A percentile compares a stretch with the other conserved stretches of the same genome.
These are phyloP conservation scores for Danaus chrysippus DNA, from an alignment of 2,888 invertebrate species.

Conservation along the genomic window DNA sequence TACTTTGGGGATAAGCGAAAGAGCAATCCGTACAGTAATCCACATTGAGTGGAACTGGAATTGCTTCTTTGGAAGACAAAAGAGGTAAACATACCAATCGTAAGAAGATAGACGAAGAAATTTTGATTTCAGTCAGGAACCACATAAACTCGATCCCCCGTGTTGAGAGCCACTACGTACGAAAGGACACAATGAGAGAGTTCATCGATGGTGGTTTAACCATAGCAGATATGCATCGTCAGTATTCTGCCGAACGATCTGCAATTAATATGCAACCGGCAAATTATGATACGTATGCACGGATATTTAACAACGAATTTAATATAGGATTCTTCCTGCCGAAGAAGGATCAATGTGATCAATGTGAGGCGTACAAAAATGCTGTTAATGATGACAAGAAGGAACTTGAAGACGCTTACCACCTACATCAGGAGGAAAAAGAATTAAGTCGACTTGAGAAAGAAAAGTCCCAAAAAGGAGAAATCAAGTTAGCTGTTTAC, in stretches of 20 bases:
- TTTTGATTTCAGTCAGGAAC: slow-evolving; percentile 6
- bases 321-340: slow-evolving; percentile 16
- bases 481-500: slow-evolving; percentile 9
- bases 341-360: slow-evolving; percentile 21
- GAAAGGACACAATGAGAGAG: slow-evolving; percentile 10
- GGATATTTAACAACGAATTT: slow-evolving; percentile 16
- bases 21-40: too few relatives aligned
- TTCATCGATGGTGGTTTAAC: slow-evolving; percentile 10
- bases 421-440: slow-evolving; percentile 5
- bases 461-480: not conserved
- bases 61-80: too few relatives aligned
- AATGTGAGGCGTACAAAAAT: slow-evolving; percentile 17
- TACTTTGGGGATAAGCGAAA: too few relatives aligned
- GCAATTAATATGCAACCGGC: slow-evolving; percentile 9
- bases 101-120: slow-evolving; percentile 6
- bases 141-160: slow-evolving; percentile 11
- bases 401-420: not conserved
- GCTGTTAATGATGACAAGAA: slow-evolving; percentile 11
- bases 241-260: slow-evolving; percentile 5
- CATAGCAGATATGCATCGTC: slow-evolving; percentile 2
- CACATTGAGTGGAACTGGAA: too few relatives aligned
- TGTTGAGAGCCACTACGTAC: slow-evolving; percentile 5
- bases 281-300: slow-evolving; percentile 11
- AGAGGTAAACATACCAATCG: too few relatives aligned
- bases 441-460: slow-evolving; percentile 9